Base-by-base conservation (phyloP, 2,113 vertebrate genomes). In the Gracilinanus agilis region DNA sequence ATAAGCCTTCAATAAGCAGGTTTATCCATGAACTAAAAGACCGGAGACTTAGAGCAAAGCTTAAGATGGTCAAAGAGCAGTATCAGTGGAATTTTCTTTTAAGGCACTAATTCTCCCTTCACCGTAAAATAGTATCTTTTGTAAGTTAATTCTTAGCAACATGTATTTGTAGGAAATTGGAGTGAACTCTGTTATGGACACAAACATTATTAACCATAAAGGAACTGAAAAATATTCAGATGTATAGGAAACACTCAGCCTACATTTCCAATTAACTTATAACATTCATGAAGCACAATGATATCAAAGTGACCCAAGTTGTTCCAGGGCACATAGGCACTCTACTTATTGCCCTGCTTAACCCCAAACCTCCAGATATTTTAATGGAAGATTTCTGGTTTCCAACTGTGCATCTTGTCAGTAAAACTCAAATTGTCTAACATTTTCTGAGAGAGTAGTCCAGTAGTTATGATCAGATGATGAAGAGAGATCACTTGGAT, bases 51-150 rank as follows among this genome's bases (percentile, higher is more conserved):
- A 88, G 94, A 44, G 19, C 90, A 90, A 93, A 90, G 56, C 54
- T 4, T 54, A 94, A 29, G 55, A 49, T 94, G 53, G 11, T 89
- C 95, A 90, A 95, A 90, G 90, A 91, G 90, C 88, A 2, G 9
- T 91, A 95, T 94, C 53, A 90, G 89, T 94, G 61, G 56, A 95
- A 94, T 58, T 44, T 75, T 90, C 8, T 94, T 89, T 97, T 54
- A 92, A 93, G 92, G 94, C 93, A n/a, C 29, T 93, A 91, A 89
- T 44, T 93, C 9, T 1, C 89, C 56, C 0, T 3, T 4, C 21
- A 53, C n/a, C 27, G 3, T 90, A n/a, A 53, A 94, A 96, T 29
- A 49, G 7, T 92, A 67, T 90, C 19, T 23, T 91, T 90, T 25
- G 44, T 53, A 90, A 29, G 44, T 27, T 53, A 90, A 90, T 90